These are phyloP conservation scores for Schrankia costaestrigalis DNA, from an alignment of 2,888 invertebrate species.

Conservation along the genomic window DNA sequence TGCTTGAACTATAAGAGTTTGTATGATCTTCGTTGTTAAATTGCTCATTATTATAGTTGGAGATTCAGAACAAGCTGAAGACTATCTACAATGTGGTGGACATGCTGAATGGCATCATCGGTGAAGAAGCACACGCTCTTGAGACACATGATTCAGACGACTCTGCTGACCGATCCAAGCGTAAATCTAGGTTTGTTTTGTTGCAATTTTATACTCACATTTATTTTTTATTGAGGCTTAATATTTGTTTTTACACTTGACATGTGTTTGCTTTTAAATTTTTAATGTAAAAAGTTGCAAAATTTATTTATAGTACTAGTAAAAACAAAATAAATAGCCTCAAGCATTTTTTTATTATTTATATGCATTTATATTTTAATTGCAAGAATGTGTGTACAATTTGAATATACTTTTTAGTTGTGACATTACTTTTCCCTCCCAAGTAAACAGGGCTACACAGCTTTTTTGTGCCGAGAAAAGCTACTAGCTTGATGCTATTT, in stretches of 20 bases:
- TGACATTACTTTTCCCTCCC: slow-evolving; percentile 17
- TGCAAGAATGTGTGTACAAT: slow-evolving; percentile 18
- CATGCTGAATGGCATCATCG: slow-evolving; percentile 92
- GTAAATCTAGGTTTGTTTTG: slow-evolving; percentile 68
- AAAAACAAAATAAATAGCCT: no score
- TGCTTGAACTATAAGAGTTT: not conserved
- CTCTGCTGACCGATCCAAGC: slow-evolving; percentile 51
- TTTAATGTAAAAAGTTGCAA: no score
- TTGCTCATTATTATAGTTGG: slow-evolving; percentile 76
- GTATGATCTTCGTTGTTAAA: not conserved
- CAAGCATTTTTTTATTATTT: slow-evolving; percentile 9
- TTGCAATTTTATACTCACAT: no score
- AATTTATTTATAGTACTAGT: no score
- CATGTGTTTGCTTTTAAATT: no score
- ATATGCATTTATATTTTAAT: slow-evolving; percentile 4
- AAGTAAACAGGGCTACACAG: slow-evolving; percentile 44
- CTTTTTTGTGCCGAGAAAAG: slow-evolving; percentile 33
- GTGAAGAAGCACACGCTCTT: slow-evolving; percentile 83
- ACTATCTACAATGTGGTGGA: slow-evolving; percentile 93
- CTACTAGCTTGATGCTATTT: slow-evolving; percentile 19
- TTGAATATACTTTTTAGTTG: slow-evolving; percentile 8
- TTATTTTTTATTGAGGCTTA: no score
- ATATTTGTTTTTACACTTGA: no score
- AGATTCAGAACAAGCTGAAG: slow-evolving; percentile 89
- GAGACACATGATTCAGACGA: slow-evolving; percentile 47